A percentile compares a stretch with the other conserved stretches of the same genome.
Conservation (phyloP, 2,113 vertebrate genomes). For the Perca schrenkii region DNA sequence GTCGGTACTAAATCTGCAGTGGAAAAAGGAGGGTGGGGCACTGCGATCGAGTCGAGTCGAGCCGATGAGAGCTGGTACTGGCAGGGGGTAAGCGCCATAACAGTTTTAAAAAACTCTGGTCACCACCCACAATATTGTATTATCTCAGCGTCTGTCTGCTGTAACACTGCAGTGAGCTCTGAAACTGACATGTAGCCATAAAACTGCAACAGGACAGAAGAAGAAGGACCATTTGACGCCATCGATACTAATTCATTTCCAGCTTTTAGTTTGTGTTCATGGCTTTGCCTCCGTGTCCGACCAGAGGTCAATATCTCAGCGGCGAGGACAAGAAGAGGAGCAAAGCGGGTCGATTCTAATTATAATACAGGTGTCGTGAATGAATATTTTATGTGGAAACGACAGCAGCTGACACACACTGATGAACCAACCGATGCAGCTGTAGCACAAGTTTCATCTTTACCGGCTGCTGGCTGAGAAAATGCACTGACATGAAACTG, state of each 20-base stretch:
- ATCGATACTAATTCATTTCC: slow-evolving; percentile 62
- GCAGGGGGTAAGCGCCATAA: no score
- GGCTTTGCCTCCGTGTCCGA: slow-evolving; percentile 25
- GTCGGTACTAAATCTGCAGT: no score
- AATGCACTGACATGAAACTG: no score
- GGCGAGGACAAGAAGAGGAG: slow-evolving; percentile 24
- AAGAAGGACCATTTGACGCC: slow-evolving; percentile 24
- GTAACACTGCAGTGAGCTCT: neutral
- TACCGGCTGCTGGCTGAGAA: neutral
- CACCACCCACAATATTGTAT: neutral
- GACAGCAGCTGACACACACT: slow-evolving; percentile 14
- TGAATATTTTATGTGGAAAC: slow-evolving; percentile 72
- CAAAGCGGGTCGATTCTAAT: slow-evolving; percentile 70
- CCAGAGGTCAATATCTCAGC: slow-evolving; percentile 46
- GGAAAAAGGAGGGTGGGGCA: no score
- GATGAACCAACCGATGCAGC: slow-evolving; percentile 4
- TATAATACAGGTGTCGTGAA: slow-evolving; percentile 72
- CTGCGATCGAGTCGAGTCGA: no score
- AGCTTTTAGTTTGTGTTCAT: slow-evolving; percentile 48
- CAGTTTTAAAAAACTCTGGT: neutral
- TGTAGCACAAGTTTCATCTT: neutral
- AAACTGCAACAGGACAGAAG: slow-evolving; percentile 19
- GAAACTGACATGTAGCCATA: neutral
- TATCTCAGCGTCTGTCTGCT: slow-evolving; percentile 5
- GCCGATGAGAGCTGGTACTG: no score